Base-by-base conservation (phyloP, 2,113 vertebrate genomes). In the Paradoxurus hermaphroditus region DNA sequence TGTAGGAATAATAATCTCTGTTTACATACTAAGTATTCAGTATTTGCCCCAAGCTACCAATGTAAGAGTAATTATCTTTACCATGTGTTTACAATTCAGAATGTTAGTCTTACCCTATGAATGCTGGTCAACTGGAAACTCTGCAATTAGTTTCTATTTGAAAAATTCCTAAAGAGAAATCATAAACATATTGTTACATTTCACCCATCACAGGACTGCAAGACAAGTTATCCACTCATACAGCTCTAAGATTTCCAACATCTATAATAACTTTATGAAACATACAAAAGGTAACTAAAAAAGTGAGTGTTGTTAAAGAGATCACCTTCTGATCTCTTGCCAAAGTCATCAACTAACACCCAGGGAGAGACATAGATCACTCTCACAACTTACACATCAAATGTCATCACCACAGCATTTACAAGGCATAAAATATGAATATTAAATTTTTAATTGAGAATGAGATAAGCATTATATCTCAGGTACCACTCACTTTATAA, bases 131-230 rank as follows among this genome's bases (percentile, higher is more conserved):
- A 86, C 90, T 0, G 85, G 93, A 95, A 98, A 86, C 63, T 96
- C 90, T 95, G 89, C 85, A 90, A 75, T 97, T 97, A 97, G 0
- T 94, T 86, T 97, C n/a, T 89, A 65, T 72, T 78, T 98, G 96
- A 97, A 67, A 79, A 97, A 87, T 97, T 97, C 95, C 98, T 98
- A 65, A 89, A 97, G 90, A 97, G 95, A 98, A 84, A 98, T 34
- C 39, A 84, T 91, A 98, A 98, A 70, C 7, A 90, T 78, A 83
- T 75, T 96, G 97, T 96, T 83, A 96, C 7, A 95, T 49, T 97
- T 97, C 94, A 94, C 51, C 41, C 11, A 96, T 77, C 51, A 51
- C 10, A 91, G 63, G 49, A 88, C 29, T 97, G 21, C 14, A 86
- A 95, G 49, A 90, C 62, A 87, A 94, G 83, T 77, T 87, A 81